Evolutionary conservation across 2,888 invertebrate genomes (phyloP), one percentile per base, ranked within the genome.

Genomic region (Drosophila stalkeri): DNA sequence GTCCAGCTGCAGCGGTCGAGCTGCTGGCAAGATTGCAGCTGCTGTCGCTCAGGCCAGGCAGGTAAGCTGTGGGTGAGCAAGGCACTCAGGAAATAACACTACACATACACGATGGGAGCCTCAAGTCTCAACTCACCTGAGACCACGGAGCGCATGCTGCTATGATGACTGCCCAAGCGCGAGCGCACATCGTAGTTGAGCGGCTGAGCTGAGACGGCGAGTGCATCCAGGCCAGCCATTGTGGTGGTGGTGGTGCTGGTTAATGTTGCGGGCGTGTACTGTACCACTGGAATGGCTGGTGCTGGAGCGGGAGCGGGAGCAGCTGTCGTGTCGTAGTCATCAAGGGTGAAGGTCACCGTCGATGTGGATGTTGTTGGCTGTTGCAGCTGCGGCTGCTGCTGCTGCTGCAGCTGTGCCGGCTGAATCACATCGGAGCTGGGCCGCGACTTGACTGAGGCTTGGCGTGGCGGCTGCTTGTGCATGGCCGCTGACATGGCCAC

Each of bases 141-240:
- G 51, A 89, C 92, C 33, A 92, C 88, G n/a, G 92, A 92, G 63
- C 93, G 90, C 91, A 91, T 91, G 82, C 93, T 92, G 78, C 90
- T 84, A 67, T 90, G 88, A 63, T 91, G 90, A 59, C 91, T 91
- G 70, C 92, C 90, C 54, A 88, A 76, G 56, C 89, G 90, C 12
- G 90, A 83, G 59, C 90, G 84, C 72, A 91, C 72, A 69, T 87
- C 90, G 62, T 83, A 83, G 75, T 80, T 82, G 41, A 89, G 77
- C 33, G 86, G 84, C 27, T 46, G 46, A 23, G 46, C 23, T 18
- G 75, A 77, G 31, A 80, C 60, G 31, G 75, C 72, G 51, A 81
- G 18, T 0, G 64, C 49, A 46, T 83, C 88, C 12, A 72, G 59
- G 0, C 82, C 90, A 14, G 83, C 69, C 81, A 83, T 83, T 47